Evolutionary conservation across 64 coral and sea anemone species (phyloP), one percentile per base, ranked within the genome.

Genomic region (Astreopora myriophthalma): DNA sequence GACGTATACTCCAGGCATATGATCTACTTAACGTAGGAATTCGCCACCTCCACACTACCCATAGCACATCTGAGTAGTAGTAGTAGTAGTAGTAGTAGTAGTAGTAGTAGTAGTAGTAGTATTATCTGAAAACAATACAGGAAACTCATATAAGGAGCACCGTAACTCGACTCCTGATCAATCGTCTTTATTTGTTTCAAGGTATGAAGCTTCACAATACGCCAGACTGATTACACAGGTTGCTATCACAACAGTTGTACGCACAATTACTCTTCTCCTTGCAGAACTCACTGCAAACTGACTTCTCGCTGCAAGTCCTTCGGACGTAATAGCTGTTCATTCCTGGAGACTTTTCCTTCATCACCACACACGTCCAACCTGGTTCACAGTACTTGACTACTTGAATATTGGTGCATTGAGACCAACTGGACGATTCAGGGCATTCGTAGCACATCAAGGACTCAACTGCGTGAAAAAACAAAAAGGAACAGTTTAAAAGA

Each of bases 391-490:
- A 36, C 32, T 23, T 60, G 3, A 13, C 7, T 33, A 64, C 34
- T n/a, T 37, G 32, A 12, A 10, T 30, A 2, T 28, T 8, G 0
- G 48, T 80, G 57, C 79, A 83, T 8, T 83, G 55, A 8, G 3
- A 34, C 79, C 79, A 83, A 36, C 52, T 25, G 57, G 79, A 37
- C 25, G 52, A 62, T 25, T 61, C 52, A 10, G 31, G 11, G 55
- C 79, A 83, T 37, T 83, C 79, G 26, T 83, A 83, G 57, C 79
- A 83, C 19, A 31, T 36, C 79, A 83, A 39, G 33, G 52, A 63
- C 34, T 83, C 79, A 22, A 30, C 75, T 78, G 12, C 9, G 75
- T 3, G 24, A 24, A 26, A 64, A 64, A 64, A 16, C 5, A 51
- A 12, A 28, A 29, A 51, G 9, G 6, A 42, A 73, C 17, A 55